These are phyloP conservation scores for Malurus splendens DNA, from an alignment of 2,797 vertebrate genomes.

Conservation along the genomic window DNA sequence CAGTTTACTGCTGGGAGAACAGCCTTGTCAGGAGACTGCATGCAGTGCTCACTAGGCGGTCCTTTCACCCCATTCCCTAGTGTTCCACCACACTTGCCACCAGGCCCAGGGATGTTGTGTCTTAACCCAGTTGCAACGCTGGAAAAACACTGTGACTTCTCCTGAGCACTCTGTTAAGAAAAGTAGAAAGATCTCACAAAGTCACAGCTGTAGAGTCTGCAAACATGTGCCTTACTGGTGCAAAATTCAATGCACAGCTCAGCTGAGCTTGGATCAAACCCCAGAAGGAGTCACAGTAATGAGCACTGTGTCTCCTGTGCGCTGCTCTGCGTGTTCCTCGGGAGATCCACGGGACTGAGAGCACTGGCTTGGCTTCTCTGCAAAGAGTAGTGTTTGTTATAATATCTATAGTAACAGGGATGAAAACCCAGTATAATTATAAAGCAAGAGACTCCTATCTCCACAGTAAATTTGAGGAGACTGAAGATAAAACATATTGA, in stretches of 20 bases:
- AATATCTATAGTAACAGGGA: conserved; percentile 1
- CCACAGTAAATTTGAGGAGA: background rate
- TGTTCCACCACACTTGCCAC: background rate
- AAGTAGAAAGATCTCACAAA: background rate
- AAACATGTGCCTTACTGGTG: background rate
- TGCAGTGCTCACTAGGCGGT: background rate
- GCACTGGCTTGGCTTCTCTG: background rate
- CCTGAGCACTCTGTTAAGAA: background rate
- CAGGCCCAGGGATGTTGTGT: accelerated
- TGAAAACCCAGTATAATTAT: background rate
- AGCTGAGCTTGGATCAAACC: background rate
- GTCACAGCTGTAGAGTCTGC: background rate
- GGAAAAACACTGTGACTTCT: background rate
- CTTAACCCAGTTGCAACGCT: accelerated
- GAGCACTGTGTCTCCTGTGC: background rate
- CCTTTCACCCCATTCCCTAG: background rate
- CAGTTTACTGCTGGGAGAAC: background rate
- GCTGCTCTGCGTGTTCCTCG: background rate
- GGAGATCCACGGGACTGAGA: background rate
- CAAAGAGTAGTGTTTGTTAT: background rate
- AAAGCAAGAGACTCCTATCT: conserved; percentile 6
- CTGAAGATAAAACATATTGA: background rate
- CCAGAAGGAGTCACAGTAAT: background rate
- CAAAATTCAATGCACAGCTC: accelerated
- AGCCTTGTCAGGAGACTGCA: background rate